Evolutionary conservation across 2,797 vertebrate genomes (phyloP).

Genomic region (Oreochromis grahami): DNA sequence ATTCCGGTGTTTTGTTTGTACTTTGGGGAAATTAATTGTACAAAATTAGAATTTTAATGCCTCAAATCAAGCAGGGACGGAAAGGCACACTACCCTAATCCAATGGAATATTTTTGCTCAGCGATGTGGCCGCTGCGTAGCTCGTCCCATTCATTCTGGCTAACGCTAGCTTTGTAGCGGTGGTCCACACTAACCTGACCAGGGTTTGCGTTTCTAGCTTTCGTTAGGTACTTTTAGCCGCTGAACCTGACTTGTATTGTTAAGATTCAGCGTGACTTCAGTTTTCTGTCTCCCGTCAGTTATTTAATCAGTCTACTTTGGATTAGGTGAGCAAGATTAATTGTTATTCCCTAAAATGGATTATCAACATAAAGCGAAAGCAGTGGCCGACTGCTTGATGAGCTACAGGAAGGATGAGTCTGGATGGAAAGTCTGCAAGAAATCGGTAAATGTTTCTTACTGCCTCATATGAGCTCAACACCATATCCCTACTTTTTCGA

Average conservation of each 20-base stretch:
- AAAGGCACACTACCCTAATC: background rate
- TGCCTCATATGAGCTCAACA: background rate
- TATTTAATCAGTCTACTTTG: background rate
- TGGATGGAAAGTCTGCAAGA: constrained; percentile 85
- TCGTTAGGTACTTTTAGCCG: background rate
- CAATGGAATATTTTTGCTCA: background rate
- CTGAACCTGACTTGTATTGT: background rate
- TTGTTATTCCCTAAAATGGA: constrained; percentile 56
- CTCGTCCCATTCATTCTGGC: constrained; percentile 42
- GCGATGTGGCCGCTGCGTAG: background rate
- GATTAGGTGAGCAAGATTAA: background rate
- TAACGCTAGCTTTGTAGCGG: constrained; percentile 19
- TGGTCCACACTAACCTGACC: background rate
- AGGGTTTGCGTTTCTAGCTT: background rate
- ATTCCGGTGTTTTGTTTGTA: background rate
- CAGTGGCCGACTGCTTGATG: constrained; percentile 75
- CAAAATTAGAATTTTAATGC: background rate
- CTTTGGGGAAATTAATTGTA: background rate
- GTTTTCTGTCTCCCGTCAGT: background rate
- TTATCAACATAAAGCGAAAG: constrained; percentile 56
- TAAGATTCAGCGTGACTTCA: background rate
- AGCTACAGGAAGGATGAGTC: constrained; percentile 79
- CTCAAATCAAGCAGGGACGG: background rate
- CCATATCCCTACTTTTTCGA: background rate
- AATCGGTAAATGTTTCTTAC: constrained; percentile 67